Base-by-base conservation (phyloP, 1,140 invertebrate species). In the Chelonus insularis region DNA sequence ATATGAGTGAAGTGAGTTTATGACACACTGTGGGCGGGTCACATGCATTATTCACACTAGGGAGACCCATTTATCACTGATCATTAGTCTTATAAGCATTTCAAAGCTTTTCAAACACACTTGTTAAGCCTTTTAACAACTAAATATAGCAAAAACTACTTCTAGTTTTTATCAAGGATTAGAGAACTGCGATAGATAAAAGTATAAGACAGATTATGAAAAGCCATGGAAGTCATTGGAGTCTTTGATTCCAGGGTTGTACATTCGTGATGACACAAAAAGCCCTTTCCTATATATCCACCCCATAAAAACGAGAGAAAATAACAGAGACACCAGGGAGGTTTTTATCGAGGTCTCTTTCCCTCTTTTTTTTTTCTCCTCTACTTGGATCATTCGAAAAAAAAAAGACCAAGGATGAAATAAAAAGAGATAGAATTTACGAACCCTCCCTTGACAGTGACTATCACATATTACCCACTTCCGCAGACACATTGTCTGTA, bases 401-500 rank as follows among this genome's bases (percentile, higher is more conserved):
- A 51, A 25, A 51, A 51, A 51, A 25, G 45, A 54, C 16, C 25
- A 55, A n/a, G 16, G 20, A 43, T 21, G 20, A 50, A 52, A 36
- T 37, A 54, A 37, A 54, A 37, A 54, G 18, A 34, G 16, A 55
- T 55, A 34, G 23, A 34, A 32, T 39, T 36, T 37, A 47, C 63
- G 37, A 39, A 57, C 66, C 55, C 47, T 64, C 57, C 70, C 25
- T 29, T 3, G 25, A 4, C 3, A 29, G 7, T 29, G 25, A 4
- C 25, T 29, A 7, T 3, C 25, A 29, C 25, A 29, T 29, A 29
- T 79, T 79, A 78, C 56, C 62, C 76, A 76, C 72, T 65, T 71
- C 71, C 73, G 63, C 72, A 74, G 70, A 72, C 75, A 78, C 77
- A 80, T 80, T 81, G 78, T 80, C 63, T 66, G 64, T 60, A 79